Evolutionary conservation across 1,140 invertebrate genomes (phyloP).

Genomic region (Hetaerina americana): DNA sequence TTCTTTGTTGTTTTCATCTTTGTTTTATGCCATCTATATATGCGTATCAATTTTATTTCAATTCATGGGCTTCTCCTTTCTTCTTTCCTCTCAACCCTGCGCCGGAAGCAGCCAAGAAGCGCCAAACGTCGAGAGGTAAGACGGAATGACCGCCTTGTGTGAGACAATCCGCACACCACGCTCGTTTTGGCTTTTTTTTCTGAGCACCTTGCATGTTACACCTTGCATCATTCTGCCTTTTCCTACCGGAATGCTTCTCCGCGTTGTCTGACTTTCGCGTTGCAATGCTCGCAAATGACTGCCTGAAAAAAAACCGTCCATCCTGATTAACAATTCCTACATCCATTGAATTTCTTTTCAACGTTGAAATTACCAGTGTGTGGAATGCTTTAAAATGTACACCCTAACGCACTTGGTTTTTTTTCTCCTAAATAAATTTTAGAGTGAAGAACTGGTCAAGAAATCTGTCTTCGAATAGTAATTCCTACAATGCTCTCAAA

Average conservation of each 20-base stretch:
- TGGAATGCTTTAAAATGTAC: too few species aligned
- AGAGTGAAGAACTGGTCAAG: too few species aligned
- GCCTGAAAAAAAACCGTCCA: too few species aligned
- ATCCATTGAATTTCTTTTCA: too few species aligned
- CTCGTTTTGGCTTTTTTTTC: too few species aligned
- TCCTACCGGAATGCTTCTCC: neutral
- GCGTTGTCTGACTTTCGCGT: neutral
- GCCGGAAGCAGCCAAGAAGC: neutral
- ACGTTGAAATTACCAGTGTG: too few species aligned
- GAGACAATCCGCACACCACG: too few species aligned
- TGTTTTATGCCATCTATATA: neutral
- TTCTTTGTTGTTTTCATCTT: neutral
- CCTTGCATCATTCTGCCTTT: neutral
- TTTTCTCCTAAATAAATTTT: too few species aligned
- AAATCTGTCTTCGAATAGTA: too few species aligned
- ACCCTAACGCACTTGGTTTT: too few species aligned
- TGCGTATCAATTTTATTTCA: neutral
- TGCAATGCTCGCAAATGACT: neutral
- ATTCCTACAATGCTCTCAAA: too few species aligned
- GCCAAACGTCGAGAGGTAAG: neutral
- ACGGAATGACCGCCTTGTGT: neutral
- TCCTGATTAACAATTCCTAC: too few species aligned
- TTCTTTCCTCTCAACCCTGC: neutral
- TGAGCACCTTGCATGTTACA: neutral
- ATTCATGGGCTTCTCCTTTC: neutral